Evolutionary conservation across 2,113 vertebrate genomes (phyloP).

Genomic region (Embiotoca jacksoni): DNA sequence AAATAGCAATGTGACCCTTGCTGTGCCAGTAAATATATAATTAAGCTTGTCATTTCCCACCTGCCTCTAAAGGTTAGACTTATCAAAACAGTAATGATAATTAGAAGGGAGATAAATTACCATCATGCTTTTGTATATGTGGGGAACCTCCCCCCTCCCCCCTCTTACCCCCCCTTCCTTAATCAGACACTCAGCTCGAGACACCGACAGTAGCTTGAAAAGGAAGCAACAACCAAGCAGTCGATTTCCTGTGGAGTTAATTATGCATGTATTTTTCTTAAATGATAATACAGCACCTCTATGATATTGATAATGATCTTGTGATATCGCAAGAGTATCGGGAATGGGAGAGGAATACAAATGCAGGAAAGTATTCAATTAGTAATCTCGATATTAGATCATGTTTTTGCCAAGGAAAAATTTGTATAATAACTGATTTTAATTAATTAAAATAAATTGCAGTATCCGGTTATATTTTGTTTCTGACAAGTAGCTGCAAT

Average conservation of each 20-base stretch:
- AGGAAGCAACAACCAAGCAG: slow-evolving; percentile 22
- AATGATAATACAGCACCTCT: slow-evolving; percentile 13
- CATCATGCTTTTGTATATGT: slow-evolving; percentile 26
- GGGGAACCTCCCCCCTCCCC: neutral
- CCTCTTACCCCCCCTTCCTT: neutral
- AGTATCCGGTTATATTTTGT: neutral
- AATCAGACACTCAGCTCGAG: slow-evolving; percentile 29
- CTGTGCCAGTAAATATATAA: slow-evolving; percentile 67
- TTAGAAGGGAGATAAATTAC: slow-evolving; percentile 58
- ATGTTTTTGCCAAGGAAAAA: too few species aligned
- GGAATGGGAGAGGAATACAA: neutral
- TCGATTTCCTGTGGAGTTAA: slow-evolving; percentile 28
- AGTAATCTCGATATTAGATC: neutral
- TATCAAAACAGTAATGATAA: slow-evolving; percentile 72
- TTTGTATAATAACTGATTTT: too few species aligned
- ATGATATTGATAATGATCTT: slow-evolving; percentile 11
- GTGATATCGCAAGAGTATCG: slow-evolving; percentile 1
- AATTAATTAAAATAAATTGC: too few species aligned
- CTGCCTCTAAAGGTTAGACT: slow-evolving; percentile 70
- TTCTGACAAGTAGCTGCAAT: neutral
- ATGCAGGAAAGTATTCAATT: slow-evolving; percentile 22
- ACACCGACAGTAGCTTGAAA: neutral
- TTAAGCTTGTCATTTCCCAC: slow-evolving; percentile 51
- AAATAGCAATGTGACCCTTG: neutral
- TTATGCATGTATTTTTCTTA: slow-evolving; percentile 37